phyloP scores from a whole-genome alignment of 2,113 vertebrate species.

The Phoxinus phoxinus region DNA sequence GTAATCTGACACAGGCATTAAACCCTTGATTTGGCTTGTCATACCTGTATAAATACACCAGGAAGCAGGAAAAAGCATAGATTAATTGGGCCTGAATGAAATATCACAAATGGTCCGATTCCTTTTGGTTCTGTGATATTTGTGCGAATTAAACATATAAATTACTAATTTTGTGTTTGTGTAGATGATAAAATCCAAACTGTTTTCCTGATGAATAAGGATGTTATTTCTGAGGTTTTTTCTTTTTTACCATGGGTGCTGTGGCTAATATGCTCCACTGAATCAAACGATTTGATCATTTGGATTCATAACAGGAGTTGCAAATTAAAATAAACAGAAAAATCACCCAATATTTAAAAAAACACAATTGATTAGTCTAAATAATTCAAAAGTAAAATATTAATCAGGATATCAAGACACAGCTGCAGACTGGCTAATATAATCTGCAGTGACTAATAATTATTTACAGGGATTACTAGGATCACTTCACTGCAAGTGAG shows the following conservation, averaged over 20 bases:
- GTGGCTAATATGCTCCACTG: slow-evolving; percentile 16
- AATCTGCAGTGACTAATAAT: not conserved
- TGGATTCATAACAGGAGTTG: not conserved
- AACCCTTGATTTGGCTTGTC: not conserved
- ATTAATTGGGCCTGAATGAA: not conserved
- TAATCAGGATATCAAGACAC: not conserved
- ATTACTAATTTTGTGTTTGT: not conserved
- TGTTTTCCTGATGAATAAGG: not conserved
- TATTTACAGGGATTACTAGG: not conserved
- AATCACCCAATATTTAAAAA: not conserved
- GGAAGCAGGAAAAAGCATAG: too few relatives aligned
- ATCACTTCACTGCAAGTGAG: not conserved
- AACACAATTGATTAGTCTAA: not conserved
- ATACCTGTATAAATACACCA: not conserved
- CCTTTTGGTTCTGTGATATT: not conserved
- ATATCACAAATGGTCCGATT: not conserved
- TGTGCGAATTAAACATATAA: not conserved
- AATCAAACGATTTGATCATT: slow-evolving; percentile 27
- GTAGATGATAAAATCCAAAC: not conserved
- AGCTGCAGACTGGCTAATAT: not conserved
- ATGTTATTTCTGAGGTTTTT: not conserved
- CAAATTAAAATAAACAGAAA: not conserved
- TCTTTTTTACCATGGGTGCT: not conserved
- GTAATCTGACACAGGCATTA: too few relatives aligned
- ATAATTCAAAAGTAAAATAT: not conserved